A percentile compares a stretch with the other conserved stretches of the same genome.
Conservation (phyloP, 1,140 invertebrate species). For the Steinernema khuongi region DNA sequence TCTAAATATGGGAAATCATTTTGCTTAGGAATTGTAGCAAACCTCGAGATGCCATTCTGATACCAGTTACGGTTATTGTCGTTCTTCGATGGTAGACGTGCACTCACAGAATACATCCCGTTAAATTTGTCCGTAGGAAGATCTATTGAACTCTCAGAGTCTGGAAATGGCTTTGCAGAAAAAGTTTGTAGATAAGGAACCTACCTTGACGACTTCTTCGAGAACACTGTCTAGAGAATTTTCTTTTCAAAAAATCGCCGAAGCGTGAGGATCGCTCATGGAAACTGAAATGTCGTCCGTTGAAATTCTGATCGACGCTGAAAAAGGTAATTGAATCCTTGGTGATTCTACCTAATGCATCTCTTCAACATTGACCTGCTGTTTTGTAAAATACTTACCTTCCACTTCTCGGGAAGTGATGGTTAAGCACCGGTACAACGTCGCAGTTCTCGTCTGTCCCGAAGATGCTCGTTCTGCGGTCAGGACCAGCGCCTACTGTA, state of each 20-base stretch:
- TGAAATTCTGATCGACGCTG: neutral
- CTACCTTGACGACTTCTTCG: neutral
- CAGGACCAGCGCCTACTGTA: neutral
- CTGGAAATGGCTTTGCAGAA: neutral
- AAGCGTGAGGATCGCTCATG: neutral
- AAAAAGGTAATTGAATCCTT: too few relatives aligned
- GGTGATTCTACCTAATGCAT: neutral
- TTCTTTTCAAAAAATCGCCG: neutral
- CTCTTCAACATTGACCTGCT: neutral
- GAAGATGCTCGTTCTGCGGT: neutral
- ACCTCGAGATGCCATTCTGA: neutral
- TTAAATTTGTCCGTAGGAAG: neutral
- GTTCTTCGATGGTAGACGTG: neutral
- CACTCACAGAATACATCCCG: constrained; percentile 3
- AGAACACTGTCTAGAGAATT: neutral
- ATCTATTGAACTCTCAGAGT: neutral
- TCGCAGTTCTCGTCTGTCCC: neutral
- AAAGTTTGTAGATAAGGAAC: neutral
- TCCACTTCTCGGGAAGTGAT: neutral
- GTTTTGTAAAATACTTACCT: neutral
- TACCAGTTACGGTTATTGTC: neutral
- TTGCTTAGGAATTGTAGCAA: neutral
- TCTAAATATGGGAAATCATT: neutral
- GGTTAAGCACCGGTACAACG: neutral
- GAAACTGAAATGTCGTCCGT: neutral